phyloP scores from a whole-genome alignment of 2,113 vertebrate species.

The Loxodonta africana region DNA sequence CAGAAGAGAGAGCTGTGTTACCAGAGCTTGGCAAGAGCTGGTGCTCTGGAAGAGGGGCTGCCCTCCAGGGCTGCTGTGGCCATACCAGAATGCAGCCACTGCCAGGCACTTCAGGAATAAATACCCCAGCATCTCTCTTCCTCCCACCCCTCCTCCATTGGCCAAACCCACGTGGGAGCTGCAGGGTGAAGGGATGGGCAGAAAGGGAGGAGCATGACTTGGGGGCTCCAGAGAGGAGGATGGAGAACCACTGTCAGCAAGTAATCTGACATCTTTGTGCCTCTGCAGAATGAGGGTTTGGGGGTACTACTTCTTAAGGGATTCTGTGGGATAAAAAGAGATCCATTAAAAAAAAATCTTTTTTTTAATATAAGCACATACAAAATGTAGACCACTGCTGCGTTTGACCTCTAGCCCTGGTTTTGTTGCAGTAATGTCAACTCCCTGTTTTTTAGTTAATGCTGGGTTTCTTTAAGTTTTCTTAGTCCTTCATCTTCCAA shows the following conservation, averaged over 20 bases:
- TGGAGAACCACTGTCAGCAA: not conserved
- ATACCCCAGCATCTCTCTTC: not conserved
- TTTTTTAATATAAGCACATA: not conserved
- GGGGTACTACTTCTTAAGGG: not conserved
- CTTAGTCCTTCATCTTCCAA: not conserved
- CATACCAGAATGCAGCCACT: not conserved
- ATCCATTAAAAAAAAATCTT: not conserved
- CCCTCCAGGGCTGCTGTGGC: no score
- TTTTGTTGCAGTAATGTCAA: not conserved
- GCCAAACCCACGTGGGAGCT: not conserved
- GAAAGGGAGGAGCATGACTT: not conserved
- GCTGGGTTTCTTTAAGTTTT: not conserved
- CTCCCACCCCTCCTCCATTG: not conserved
- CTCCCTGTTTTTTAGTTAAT: not conserved
- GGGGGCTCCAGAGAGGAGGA: not conserved
- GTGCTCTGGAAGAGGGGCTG: not conserved
- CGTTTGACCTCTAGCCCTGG: not conserved
- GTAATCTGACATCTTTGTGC: not conserved
- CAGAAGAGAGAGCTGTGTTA: not conserved
- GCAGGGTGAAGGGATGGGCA: not conserved
- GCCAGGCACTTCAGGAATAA: not conserved
- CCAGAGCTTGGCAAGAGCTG: not conserved
- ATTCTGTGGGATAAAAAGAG: not conserved
- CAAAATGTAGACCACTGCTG: not conserved
- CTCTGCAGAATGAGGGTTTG: not conserved